Conservation (phyloP, 2,113 vertebrate genomes). For the Triplophysa tibetana region DNA sequence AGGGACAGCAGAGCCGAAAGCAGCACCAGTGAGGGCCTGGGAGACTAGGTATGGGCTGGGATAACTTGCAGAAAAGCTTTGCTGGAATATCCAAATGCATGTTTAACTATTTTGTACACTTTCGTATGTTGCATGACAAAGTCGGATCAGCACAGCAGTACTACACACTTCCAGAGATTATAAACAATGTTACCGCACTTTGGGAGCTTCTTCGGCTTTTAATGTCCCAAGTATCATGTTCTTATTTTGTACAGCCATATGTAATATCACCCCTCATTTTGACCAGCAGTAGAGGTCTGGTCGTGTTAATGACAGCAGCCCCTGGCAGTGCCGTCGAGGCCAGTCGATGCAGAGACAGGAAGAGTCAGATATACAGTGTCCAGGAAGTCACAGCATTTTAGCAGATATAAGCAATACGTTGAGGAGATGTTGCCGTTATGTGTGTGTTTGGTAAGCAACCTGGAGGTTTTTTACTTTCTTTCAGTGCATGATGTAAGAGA, state of each 20-base stretch:
- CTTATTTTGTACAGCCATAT: neutral
- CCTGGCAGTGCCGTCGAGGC: neutral
- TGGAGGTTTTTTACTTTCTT: constrained; percentile 15
- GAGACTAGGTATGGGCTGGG: neutral
- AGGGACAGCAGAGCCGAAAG: constrained; percentile 42
- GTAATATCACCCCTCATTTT: constrained; percentile 26
- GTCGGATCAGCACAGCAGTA: neutral
- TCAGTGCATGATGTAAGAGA: neutral
- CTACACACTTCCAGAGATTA: neutral
- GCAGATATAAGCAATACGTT: constrained; percentile 1
- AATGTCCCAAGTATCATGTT: constrained; percentile 2
- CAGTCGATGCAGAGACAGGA: neutral
- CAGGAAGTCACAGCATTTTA: neutral
- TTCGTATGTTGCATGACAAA: neutral
- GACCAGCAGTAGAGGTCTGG: neutral
- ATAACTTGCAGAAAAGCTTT: neutral
- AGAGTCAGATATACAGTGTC: neutral
- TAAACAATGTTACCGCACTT: neutral
- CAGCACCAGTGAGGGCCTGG: neutral
- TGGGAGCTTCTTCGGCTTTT: neutral
- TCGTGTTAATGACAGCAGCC: constrained; percentile 22
- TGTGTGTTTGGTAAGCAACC: neutral
- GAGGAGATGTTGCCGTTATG: constrained; percentile 16
- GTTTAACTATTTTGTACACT: neutral
- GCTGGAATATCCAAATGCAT: neutral